A percentile compares a stretch with the other conserved stretches of the same genome.
These are phyloP conservation scores for Colletes collaris DNA, from an alignment of 2,888 invertebrate species.

Conservation along the genomic window DNA sequence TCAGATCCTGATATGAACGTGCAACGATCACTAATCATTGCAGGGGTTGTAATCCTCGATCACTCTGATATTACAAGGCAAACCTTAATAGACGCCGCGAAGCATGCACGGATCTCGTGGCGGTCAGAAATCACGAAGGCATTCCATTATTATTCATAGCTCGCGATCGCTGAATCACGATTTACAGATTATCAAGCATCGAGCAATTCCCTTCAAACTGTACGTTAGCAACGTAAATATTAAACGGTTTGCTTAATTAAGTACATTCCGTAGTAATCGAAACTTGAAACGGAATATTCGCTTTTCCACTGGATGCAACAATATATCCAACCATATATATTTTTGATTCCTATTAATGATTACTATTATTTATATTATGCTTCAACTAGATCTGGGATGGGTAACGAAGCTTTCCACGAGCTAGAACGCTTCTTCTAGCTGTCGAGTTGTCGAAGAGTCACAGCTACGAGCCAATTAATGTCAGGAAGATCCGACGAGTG, in stretches of 20 bases:
- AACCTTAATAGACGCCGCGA: slow-evolving; percentile 31
- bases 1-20: not conserved
- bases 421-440: too few relatives aligned
- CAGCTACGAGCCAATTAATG: too few relatives aligned
- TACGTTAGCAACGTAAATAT: not conserved
- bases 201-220: not conserved
- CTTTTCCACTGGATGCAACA: too few relatives aligned
- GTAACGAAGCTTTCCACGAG: too few relatives aligned
- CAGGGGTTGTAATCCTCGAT: slow-evolving; percentile 12
- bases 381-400: too few relatives aligned
- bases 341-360: too few relatives aligned
- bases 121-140: slow-evolving; percentile 30
- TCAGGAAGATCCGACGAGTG: too few relatives aligned
- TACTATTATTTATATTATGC: too few relatives aligned
- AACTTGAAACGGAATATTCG: not conserved
- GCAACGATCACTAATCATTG: slow-evolving; percentile 12
- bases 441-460: too few relatives aligned
- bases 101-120: slow-evolving; percentile 21
- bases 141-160: slow-evolving; percentile 48
- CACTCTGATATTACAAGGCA: not conserved
- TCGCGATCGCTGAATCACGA: slow-evolving; percentile 21
- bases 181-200: slow-evolving; percentile 22
- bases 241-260: not conserved
- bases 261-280: not conserved
- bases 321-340: too few relatives aligned